Evolutionary conservation across 2,113 vertebrate species (phyloP).

Genomic region (Mastomys coucha): DNA sequence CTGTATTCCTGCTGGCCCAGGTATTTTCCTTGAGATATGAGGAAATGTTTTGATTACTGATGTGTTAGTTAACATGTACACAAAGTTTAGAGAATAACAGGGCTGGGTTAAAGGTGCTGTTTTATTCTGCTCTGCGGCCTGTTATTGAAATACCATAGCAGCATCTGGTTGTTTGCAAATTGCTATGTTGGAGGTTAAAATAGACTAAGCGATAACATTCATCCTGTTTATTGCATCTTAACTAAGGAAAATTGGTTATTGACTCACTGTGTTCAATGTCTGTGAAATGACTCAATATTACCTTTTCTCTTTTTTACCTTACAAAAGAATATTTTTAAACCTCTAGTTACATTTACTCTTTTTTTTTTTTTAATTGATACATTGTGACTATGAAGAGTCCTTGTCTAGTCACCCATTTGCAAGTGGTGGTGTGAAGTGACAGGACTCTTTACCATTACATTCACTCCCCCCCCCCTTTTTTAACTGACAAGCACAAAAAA

Average conservation of each 20-base stretch:
- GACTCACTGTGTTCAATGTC: not conserved
- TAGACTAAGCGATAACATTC: not conserved
- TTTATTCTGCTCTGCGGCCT: not conserved
- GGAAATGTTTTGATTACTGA: not conserved
- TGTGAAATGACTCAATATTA: not conserved
- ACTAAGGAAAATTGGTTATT: not conserved
- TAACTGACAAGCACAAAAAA: not conserved
- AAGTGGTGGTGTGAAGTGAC: not conserved
- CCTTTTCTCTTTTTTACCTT: not conserved
- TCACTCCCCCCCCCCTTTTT: not conserved
- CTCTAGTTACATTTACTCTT: not conserved
- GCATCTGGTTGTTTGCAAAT: not conserved
- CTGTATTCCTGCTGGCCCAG: not conserved
- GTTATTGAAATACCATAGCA: not conserved
- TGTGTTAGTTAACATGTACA: not conserved
- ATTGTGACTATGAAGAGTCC: not conserved
- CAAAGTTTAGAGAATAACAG: not conserved
- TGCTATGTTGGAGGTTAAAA: constrained; percentile 10
- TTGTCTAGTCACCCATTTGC: not conserved
- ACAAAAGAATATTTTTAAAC: not conserved
- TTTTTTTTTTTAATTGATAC: not conserved
- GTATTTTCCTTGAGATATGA: not conserved
- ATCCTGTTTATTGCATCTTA: constrained; percentile 4
- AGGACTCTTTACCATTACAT: not conserved
- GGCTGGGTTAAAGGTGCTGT: not conserved